Evolutionary conservation across 2,888 invertebrate species (phyloP), one percentile per base, ranked within the genome.

Genomic region (Hipparchia semele): DNA sequence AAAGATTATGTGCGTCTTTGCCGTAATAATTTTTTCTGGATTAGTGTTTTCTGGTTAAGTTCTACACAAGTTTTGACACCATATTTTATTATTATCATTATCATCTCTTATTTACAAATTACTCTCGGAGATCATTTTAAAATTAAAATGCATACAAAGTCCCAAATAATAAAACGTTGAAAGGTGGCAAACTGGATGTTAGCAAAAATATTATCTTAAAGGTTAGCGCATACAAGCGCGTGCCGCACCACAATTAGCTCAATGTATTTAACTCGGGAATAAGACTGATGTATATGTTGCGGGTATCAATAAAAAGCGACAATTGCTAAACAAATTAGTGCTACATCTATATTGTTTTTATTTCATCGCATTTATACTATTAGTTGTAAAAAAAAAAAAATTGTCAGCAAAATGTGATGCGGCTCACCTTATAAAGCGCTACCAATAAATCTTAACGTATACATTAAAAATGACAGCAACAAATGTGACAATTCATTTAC

Each of bases 101-200:
- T 56, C 68, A 51, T 56, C 60, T 73, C 68, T 68, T 73, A 74
- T 74, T 74, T 72, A 76, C 72, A 72, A 53, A 33, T 67, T 39
- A 62, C 68, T 49, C 23, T 66, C 45, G 70, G 71, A 74, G 72
- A 77, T 74, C 69, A 76, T 60, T 61, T 71, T 73, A n/a, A 67
- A 71, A 69, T 70, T 33, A 8, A 74, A 76, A 75, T 64, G 68
- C 72, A 58, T 59, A 62, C 39, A 13, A 68, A 70, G 49, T 76
- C 61, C 68, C 33, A 53, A 72, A 72, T 70, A 13, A 65, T 68
- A 73, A 33, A 73, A 49, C 6, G 13, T 53, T 60, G 56, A 68
- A 60, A 68, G 49, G 45, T 23, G 46, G 54, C 7, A 64, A 67
- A 70, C 13, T 51, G 39, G 64, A 67, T 12, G 39, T 66, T 69